Percentiles rank a stretch among this genome's conserved stretches.
phyloP scores from a whole-genome alignment of 2,888 invertebrate genomes.

The Volucella bombylans region DNA sequence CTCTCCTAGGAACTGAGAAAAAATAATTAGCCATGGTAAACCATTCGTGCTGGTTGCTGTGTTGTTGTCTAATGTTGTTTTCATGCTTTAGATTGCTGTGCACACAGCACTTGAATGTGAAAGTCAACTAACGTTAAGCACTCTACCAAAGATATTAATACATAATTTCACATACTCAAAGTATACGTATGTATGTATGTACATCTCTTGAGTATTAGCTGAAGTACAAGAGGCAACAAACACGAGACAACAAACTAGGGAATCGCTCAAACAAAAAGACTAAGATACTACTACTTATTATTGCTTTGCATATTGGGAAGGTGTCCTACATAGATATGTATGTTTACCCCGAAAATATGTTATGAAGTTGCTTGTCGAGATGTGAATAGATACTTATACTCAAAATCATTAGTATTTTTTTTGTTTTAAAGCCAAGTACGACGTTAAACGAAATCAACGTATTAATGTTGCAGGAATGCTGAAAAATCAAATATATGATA shows the following conservation, averaged over 20 bases:
- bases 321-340: no score
- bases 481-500: no score
- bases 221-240: not conserved
- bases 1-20: not conserved
- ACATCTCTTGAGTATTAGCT: no score
- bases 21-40: slow-evolving; percentile 46
- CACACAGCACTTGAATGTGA: slow-evolving; percentile 49
- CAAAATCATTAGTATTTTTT: no score
- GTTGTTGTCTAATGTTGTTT: not conserved
- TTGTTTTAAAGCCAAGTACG: no score
- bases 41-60: slow-evolving; percentile 17
- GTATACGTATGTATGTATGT: not conserved
- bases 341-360: no score
- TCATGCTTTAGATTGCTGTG: slow-evolving; percentile 16
- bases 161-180: slow-evolving; percentile 40
- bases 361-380: no score
- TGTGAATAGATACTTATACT: no score
- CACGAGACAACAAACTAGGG: not conserved
- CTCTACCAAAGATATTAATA: slow-evolving; percentile 32
- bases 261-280: not conserved
- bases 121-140: slow-evolving; percentile 46
- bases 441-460: no score
- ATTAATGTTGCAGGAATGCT: no score
- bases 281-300: no score
- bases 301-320: no score